Conservation (phyloP, 2,113 vertebrate species). For the Ptilonorhynchus violaceus region DNA sequence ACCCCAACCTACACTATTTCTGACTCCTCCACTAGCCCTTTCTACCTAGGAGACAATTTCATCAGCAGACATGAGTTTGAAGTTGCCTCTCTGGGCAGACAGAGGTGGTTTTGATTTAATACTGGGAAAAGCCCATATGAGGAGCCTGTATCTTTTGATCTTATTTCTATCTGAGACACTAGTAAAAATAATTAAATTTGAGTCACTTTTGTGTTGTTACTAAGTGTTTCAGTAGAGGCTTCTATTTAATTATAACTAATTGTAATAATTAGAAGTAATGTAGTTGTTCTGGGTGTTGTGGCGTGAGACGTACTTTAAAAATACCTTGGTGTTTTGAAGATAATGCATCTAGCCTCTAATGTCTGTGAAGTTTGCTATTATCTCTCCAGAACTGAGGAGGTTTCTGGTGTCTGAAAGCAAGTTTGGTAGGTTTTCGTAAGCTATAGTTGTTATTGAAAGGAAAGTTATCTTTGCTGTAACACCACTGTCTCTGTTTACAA, state of each 20-base stretch:
- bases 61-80: accelerated
- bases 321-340: background rate
- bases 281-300: background rate
- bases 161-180: background rate
- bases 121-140: background rate
- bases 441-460: background rate
- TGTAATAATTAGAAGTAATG: background rate
- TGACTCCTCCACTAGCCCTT: background rate
- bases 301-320: background rate
- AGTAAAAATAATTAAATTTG: background rate
- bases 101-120: background rate
- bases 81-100: background rate
- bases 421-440: background rate
- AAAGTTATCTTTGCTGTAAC: background rate
- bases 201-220: background rate
- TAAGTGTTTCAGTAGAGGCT: background rate
- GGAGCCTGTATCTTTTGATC: background rate
- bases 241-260: background rate
- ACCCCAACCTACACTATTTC: background rate
- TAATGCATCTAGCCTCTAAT: background rate
- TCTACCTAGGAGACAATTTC: no score
- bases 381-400: background rate
- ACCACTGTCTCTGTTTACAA: background rate
- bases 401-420: background rate
- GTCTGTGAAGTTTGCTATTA: background rate